These are phyloP conservation scores for Dendrolimus pini DNA, from an alignment of 2,888 invertebrate species.

Conservation along the genomic window DNA sequence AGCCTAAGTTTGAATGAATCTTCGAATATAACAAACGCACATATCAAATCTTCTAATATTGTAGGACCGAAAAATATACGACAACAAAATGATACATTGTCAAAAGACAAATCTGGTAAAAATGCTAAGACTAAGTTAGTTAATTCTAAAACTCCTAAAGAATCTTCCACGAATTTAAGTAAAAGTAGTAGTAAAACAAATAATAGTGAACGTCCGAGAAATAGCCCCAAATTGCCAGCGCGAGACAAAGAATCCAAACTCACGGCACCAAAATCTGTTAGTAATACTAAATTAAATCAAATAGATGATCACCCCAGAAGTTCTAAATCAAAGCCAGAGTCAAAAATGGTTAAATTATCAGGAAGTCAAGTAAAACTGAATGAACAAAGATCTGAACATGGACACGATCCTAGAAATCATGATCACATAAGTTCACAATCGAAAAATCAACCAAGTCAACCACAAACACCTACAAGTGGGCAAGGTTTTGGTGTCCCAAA, in stretches of 20 bases:
- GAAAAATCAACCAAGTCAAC: conserved; percentile 35
- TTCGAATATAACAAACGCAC: conserved; percentile 60
- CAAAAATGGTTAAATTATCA: conserved; percentile 67
- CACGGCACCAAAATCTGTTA: conserved; percentile 70
- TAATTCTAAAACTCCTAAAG: conserved; percentile 63
- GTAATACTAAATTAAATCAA: conserved; percentile 66
- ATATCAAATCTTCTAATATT: conserved; percentile 70
- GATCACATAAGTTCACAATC: conserved; percentile 29
- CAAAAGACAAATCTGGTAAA: conserved; percentile 68
- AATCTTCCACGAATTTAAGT: conserved; percentile 54
- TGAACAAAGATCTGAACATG: conserved; percentile 47
- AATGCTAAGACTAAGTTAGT: conserved; percentile 67
- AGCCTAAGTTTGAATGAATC: conserved; percentile 80
- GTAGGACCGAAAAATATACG: conserved; percentile 60
- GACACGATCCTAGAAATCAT: conserved; percentile 32
- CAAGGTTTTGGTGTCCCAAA: conserved; percentile 57
- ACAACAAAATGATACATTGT: conserved; percentile 63
- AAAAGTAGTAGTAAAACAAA: conserved; percentile 50
- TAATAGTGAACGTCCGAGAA: conserved; percentile 60
- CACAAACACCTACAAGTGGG: conserved; percentile 54
- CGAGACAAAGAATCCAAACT: conserved; percentile 70
- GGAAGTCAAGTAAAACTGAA: conserved; percentile 63
- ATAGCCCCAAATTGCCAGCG: conserved; percentile 61
- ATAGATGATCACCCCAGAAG: conserved; percentile 59
- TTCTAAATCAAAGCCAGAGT: conserved; percentile 48